These are phyloP conservation scores for Meganola albula DNA, from an alignment of 2,888 invertebrate genomes.

Conservation along the genomic window DNA sequence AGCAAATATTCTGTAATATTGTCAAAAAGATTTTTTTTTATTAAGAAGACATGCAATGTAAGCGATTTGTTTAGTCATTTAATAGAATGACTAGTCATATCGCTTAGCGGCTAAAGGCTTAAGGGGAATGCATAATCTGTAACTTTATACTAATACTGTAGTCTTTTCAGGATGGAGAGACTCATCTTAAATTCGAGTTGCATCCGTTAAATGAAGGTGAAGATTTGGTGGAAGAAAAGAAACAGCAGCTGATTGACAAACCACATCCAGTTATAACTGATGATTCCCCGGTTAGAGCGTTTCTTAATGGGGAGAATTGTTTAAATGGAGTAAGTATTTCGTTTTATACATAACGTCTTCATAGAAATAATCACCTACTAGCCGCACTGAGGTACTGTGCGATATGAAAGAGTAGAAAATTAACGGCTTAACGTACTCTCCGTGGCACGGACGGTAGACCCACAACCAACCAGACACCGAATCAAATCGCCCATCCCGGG, in stretches of 20 bases:
- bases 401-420: too few species aligned
- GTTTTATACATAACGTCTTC: too few species aligned
- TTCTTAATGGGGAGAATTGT: conserved; percentile 90
- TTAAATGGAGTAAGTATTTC: conserved; percentile 86
- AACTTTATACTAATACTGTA: conserved; percentile 3
- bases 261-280: conserved; percentile 59
- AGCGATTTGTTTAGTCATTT: too few species aligned
- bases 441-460: too few species aligned
- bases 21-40: too few species aligned
- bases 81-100: too few species aligned
- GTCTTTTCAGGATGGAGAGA: conserved; percentile 79
- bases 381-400: too few species aligned
- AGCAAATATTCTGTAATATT: too few species aligned
- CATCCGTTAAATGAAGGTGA: conserved; percentile 77
- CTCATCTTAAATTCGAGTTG: conserved; percentile 81
- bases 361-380: too few species aligned
- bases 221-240: conserved; percentile 51
- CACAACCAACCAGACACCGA: too few species aligned
- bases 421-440: too few species aligned
- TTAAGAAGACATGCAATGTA: conserved; percentile 1
- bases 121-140: conserved; percentile 7
- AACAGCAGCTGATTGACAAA: conserved; percentile 28
- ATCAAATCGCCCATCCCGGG: too few species aligned
- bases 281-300: conserved; percentile 85
- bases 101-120: neutral